Evolutionary conservation across 2,888 invertebrate species (phyloP).

Genomic region (Bruchidius siliquastri): DNA sequence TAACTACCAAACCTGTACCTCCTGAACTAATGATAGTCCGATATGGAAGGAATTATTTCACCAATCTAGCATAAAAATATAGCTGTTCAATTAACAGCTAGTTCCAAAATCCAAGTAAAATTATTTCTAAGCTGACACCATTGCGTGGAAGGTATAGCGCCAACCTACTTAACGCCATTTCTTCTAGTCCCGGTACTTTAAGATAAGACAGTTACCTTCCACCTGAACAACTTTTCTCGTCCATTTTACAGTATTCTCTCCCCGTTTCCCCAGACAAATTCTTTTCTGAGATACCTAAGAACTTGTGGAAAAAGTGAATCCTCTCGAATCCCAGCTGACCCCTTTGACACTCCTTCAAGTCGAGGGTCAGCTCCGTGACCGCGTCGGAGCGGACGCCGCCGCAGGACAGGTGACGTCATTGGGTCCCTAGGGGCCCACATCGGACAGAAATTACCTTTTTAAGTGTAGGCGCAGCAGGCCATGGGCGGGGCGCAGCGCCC

Average conservation of each 20-base stretch:
- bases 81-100: too few relatives aligned
- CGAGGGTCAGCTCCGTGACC: background rate
- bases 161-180: too few relatives aligned
- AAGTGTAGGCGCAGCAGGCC: constrained; percentile 44
- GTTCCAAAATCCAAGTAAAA: too few relatives aligned
- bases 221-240: too few relatives aligned
- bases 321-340: background rate
- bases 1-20: too few relatives aligned
- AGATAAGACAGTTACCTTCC: too few relatives aligned
- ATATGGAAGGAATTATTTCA: too few relatives aligned
- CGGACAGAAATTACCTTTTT: constrained; percentile 50
- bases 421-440: constrained; percentile 38
- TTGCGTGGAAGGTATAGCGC: too few relatives aligned
- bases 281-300: background rate
- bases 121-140: too few relatives aligned
- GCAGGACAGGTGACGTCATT: constrained; percentile 38
- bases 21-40: too few relatives aligned
- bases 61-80: too few relatives aligned
- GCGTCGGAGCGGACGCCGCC: background rate
- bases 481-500: constrained; percentile 37
- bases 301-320: background rate
- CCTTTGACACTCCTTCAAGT: background rate
- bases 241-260: background rate
- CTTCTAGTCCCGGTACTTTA: too few relatives aligned
- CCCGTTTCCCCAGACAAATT: background rate